Evolutionary conservation across 2,888 invertebrate genomes (phyloP), one percentile per base, ranked within the genome.

Genomic region (Formica aserva): DNA sequence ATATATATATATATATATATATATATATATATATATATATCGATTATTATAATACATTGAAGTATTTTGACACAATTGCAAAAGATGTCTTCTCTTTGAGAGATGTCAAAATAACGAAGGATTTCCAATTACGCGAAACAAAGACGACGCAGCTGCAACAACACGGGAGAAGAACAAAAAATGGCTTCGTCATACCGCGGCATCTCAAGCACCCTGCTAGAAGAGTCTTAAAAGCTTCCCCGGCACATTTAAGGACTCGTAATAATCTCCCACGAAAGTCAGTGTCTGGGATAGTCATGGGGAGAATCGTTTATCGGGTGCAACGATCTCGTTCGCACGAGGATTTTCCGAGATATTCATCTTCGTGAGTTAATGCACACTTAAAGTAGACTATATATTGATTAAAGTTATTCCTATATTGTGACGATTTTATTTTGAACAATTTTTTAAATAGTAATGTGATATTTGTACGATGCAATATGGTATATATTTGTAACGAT

Each of bases 251-350:
- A 87, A 89, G 85, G 76, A 71, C 67, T 63, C 63, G 75, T 86
- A 86, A 90, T 85, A 85, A 89, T 90, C 78, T 89, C 77, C 72
- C 81, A 87, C 85, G 76, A 84, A 83, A 88, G 90, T 89, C 90
- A 84, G 60, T 69, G 80, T 38, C 62, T 75, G 63, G 66, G 29
- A 38, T 65, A n/a, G 26, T 78, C 66, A 45, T n/a, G 38, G 41
- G 71, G 48, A 66, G 52, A 69, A 76, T 29, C 69, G 38, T 82
- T 85, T 92, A 92, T 92, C 92, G 66, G 9, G n/a, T 60, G 67
- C 57, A 32, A 60, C 66, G 72, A 92, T 92, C 92, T 90, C 74
- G 75, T 88, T 92, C 89, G 77, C 92, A 91, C 92, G 91, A 87
- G 86, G 87, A 91, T 92, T 90, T 87, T 72, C 67, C 84, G 74